Evolutionary conservation across 2,113 vertebrate species (phyloP).

Genomic region (Campylorhamphus procurvoides): DNA sequence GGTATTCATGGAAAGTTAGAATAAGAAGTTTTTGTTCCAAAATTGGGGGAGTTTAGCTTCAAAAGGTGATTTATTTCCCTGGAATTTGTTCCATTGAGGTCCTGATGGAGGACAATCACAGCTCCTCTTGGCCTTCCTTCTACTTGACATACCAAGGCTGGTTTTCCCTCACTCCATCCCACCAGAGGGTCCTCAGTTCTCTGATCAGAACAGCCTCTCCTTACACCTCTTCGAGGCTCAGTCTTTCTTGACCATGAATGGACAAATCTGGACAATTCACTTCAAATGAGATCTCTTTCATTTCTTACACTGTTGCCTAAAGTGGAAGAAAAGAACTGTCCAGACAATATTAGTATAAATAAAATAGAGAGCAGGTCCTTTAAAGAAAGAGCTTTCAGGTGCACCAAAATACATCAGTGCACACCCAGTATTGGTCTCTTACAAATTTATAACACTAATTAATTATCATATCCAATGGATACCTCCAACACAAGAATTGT

Average conservation of each 20-base stretch:
- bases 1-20: background rate
- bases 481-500: too few relatives aligned
- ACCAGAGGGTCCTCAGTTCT: background rate
- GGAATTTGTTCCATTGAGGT: background rate
- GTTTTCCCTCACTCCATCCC: background rate
- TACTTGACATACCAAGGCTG: background rate
- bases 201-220: background rate
- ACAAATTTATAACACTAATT: too few relatives aligned
- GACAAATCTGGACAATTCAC: background rate
- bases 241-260: background rate
- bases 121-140: background rate
- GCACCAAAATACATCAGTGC: too few relatives aligned
- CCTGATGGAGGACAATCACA: background rate
- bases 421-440: too few relatives aligned
- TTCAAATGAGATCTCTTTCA: background rate
- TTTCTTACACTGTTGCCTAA: too few relatives aligned
- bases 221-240: background rate
- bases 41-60: background rate
- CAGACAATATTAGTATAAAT: too few relatives aligned
- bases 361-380: too few relatives aligned
- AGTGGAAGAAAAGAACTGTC: too few relatives aligned
- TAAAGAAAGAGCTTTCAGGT: too few relatives aligned
- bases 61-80: background rate
- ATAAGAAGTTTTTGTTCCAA: background rate
- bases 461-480: too few relatives aligned